Evolutionary conservation across 1,140 invertebrate genomes (phyloP), one percentile per base, ranked within the genome.

Genomic region (Nymphalis io): DNA sequence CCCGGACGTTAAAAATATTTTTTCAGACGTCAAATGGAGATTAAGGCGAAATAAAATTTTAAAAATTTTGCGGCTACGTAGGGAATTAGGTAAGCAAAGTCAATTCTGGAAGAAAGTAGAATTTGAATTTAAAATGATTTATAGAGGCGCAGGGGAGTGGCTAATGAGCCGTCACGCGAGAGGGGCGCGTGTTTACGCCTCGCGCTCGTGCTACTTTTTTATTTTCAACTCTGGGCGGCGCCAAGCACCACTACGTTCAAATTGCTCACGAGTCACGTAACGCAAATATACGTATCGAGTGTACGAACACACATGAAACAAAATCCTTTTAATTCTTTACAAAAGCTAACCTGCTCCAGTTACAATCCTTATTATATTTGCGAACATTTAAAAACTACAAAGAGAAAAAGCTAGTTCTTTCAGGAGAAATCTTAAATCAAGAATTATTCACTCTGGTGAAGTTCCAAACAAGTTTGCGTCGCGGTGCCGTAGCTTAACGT

Each of bases 111-210:
- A 87, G 85, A 88, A 88, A 89, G 89, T 90, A 90, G 78, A 90
- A 91, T 91, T 91, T 90, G 88, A 91, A 90, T 91, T 91, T 91
- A 88, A 91, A 90, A 91, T 91, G 88, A 91, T 91, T 89, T 91
- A 91, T 91, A 88, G 86, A 91, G 79, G 86, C 78, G 76, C 78
- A 81, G 84, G 86, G 88, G 88, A 89, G 88, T 85, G 82, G 85
- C 88, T 91, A 91, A 91, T 91, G 88, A 91, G 89, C 82, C 88
- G 84, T 85, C 85, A 91, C 86, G 85, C 85, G 80, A 84, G 83
- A 85, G 87, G 88, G 87, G 86, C 86, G 85, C 82, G 82, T 87
- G 83, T 87, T 88, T 84, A 84, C 82, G 80, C 77, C 75, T 79
- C 74, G 76, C 74, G 80, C 66, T 77, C 73, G 79, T 72, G 80